These are phyloP conservation scores for Chromobotia macracanthus DNA, from an alignment of 2,797 vertebrate genomes.

Conservation along the genomic window DNA sequence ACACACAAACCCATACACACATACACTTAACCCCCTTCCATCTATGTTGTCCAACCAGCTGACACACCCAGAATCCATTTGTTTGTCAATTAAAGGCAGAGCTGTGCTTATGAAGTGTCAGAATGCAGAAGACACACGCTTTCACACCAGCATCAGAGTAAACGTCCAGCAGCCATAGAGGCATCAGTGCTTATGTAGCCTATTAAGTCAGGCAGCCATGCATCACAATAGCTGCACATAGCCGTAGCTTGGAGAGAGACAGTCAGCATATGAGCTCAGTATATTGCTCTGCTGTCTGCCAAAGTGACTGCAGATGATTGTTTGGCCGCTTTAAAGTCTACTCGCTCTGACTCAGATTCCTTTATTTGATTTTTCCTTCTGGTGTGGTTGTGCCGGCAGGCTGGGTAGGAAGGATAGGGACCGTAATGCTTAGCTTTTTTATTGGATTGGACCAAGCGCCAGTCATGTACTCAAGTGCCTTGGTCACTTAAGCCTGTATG, in stretches of 20 bases:
- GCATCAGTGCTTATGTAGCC: slow-evolving; percentile 56
- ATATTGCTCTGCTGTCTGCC: slow-evolving; percentile 41
- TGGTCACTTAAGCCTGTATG: slow-evolving; percentile 6
- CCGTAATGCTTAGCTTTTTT: slow-evolving; percentile 42
- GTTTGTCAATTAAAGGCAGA: slow-evolving; percentile 49
- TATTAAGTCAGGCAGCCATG: slow-evolving; percentile 59
- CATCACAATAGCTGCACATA: slow-evolving; percentile 51
- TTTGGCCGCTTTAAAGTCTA: slow-evolving; percentile 56
- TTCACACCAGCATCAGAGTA: slow-evolving; percentile 30
- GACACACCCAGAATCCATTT: slow-evolving; percentile 23
- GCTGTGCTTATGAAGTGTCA: slow-evolving; percentile 56
- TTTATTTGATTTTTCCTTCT: slow-evolving; percentile 53
- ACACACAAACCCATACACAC: slow-evolving; percentile 8
- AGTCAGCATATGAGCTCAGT: slow-evolving; percentile 45
- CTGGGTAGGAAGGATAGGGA: slow-evolving; percentile 35
- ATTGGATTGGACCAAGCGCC: slow-evolving; percentile 47
- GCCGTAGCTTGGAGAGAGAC: slow-evolving; percentile 48
- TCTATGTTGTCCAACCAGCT: background rate
- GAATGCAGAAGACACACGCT: slow-evolving; percentile 53
- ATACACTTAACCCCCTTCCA: background rate
- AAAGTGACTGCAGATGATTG: slow-evolving; percentile 55
- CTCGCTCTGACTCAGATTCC: slow-evolving; percentile 32
- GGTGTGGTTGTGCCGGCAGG: slow-evolving; percentile 3
- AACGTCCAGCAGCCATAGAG: slow-evolving; percentile 29
- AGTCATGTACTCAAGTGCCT: slow-evolving; percentile 37